Evolutionary conservation across 2,888 invertebrate genomes (phyloP).

Genomic region (Miltochrista miniata): DNA sequence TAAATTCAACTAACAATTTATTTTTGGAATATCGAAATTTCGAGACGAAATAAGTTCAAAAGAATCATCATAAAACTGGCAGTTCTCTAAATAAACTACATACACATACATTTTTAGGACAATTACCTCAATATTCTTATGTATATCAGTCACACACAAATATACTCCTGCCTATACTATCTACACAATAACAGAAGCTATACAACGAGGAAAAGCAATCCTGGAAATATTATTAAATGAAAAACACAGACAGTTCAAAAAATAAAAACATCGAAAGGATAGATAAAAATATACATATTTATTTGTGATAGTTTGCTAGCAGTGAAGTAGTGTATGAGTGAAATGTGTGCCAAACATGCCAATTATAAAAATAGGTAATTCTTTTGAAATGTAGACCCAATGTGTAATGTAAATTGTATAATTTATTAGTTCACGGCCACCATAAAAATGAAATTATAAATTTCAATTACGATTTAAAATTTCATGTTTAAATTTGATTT

Average conservation of each 20-base stretch:
- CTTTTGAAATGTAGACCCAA: conserved; percentile 68
- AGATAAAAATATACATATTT: conserved; percentile 38
- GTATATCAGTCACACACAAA: conserved; percentile 14
- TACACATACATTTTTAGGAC: conserved; percentile 4
- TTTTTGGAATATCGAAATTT: not conserved
- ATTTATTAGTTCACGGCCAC: conserved; percentile 17
- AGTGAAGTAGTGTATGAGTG: conserved; percentile 42
- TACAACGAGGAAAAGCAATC: conserved; percentile 42
- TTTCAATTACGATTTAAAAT: not conserved
- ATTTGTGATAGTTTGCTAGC: conserved; percentile 43
- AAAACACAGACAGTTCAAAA: conserved; percentile 37
- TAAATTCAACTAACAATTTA: too few species aligned
- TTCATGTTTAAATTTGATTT: not conserved
- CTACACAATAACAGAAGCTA: conserved; percentile 51
- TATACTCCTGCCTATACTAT: conserved; percentile 45
- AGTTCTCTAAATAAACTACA: conserved; percentile 12
- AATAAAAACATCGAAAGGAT: conserved; percentile 32
- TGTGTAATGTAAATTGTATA: conserved; percentile 62
- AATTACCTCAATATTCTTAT: conserved; percentile 10
- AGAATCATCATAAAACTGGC: conserved; percentile 3
- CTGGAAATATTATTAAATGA: conserved; percentile 28
- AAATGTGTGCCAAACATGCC: conserved; percentile 57
- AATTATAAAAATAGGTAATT: conserved; percentile 37
- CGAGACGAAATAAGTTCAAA: not conserved
- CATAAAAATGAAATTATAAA: not conserved